Evolutionary conservation across 2,113 vertebrate genomes (phyloP), one percentile per base, ranked within the genome.

Genomic region (Lucifuga dentata): DNA sequence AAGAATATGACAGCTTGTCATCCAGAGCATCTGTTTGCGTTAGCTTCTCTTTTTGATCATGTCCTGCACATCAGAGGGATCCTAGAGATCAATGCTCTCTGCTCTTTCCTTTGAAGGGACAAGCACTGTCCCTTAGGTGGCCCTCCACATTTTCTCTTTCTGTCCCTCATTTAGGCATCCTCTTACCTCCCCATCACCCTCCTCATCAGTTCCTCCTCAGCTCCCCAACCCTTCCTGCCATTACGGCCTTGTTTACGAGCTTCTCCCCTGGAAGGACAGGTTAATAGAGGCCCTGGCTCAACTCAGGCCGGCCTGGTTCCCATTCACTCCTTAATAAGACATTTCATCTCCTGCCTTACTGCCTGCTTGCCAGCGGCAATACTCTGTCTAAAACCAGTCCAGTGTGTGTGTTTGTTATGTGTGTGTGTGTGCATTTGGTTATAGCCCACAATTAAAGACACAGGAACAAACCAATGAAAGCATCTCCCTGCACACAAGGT

Each of bases 231-330:
- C 76, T 83, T 88, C 84, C 81, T 88, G 85, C 78, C 84, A 77
- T 83, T 80, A 55, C 2, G 2, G 65, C 68, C 85, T 80, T 85
- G 80, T 92, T 91, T 91, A 92, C 24, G 90, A 90, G 85, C 65
- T 67, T 85, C 73, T 91, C 69, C 69, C 59, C 81, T 87, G 85
- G 75, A 80, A 83, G 71, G 84, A 85, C 80, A 84, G 88, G 81
- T 88, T 89, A 86, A 87, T 88, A 70, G 77, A 88, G 71, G 78
- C 79, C 67, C 86, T 85, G 83, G 89, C 80, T 86, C 72, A 36
- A 59, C 73, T 88, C 85, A 75, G 84, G 80, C 66, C 65, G 44
- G 81, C 78, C 90, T 93, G 91, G 68, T 90, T 92, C 76, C 76
- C 70, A 85, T 90, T 92, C 78, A 5, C 60, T 73, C 58, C 45